phyloP scores from a whole-genome alignment of 1,140 invertebrate species.

The Leptinotarsa defecta region DNA sequence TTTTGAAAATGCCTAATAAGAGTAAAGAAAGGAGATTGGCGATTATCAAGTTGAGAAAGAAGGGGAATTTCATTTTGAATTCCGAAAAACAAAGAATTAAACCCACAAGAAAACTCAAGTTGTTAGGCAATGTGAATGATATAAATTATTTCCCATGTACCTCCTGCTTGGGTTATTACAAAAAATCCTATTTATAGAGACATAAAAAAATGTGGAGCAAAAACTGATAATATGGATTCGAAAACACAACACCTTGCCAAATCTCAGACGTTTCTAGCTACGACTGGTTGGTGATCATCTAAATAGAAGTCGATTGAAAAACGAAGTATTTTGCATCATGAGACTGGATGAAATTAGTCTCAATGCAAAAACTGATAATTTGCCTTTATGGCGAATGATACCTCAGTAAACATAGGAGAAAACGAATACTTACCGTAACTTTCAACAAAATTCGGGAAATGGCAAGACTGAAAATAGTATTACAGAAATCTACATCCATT shows the following conservation, averaged over 20 bases:
- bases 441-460: conserved; percentile 38
- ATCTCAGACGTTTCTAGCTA: conserved; percentile 25
- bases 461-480: conserved; percentile 26
- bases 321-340: conserved; percentile 37
- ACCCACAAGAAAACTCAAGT: conserved; percentile 19
- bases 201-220: conserved; percentile 34
- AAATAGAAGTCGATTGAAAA: conserved; percentile 27
- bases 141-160: conserved; percentile 33
- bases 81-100: conserved; percentile 31
- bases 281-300: conserved; percentile 24
- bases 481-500: conserved; percentile 24
- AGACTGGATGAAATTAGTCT: conserved; percentile 33
- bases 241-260: conserved; percentile 19
- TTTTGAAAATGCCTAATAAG: conserved; percentile 3
- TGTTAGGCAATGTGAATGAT: neutral
- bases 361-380: conserved; percentile 38
- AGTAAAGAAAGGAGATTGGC: conserved; percentile 19
- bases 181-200: conserved; percentile 30
- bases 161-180: conserved; percentile 32
- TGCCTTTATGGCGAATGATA: conserved; percentile 36
- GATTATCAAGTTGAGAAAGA: conserved; percentile 34
- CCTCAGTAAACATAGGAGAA: conserved; percentile 36
- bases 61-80: conserved; percentile 37
- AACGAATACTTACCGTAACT: conserved; percentile 31
- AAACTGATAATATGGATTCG: neutral